Evolutionary conservation across 2,888 invertebrate genomes (phyloP).

Genomic region (Leptinotarsa rubiginosa): DNA sequence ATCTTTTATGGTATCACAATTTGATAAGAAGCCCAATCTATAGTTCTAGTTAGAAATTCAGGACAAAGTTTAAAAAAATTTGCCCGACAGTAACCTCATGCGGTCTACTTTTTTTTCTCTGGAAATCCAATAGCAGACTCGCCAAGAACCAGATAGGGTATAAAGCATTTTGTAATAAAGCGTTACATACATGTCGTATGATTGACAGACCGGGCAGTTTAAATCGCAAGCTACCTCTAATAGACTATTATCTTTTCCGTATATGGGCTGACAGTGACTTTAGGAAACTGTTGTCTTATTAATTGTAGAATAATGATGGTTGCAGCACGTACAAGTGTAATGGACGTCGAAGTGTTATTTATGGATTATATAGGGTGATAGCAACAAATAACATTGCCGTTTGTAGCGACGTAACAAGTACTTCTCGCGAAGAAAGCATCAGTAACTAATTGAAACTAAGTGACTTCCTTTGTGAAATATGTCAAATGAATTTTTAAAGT

Average conservation of each 20-base stretch:
- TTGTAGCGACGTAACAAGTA: too few relatives aligned
- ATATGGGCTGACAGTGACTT: slow-evolving; percentile 21
- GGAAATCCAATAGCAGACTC: too few relatives aligned
- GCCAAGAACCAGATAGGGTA: neutral
- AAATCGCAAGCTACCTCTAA: slow-evolving; percentile 16
- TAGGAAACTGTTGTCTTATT: slow-evolving; percentile 23
- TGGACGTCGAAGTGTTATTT: slow-evolving; percentile 7
- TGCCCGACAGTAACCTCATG: neutral
- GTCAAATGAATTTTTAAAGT: too few relatives aligned
- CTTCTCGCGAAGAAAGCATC: too few relatives aligned
- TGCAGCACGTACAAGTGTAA: slow-evolving; percentile 16
- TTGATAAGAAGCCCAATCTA: neutral
- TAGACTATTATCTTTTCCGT: slow-evolving; percentile 24
- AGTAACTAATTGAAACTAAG: too few relatives aligned
- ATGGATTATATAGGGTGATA: slow-evolving; percentile 1
- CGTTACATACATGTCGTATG: slow-evolving; percentile 13
- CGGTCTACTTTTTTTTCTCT: neutral
- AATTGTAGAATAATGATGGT: slow-evolving; percentile 10
- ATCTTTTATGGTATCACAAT: too few relatives aligned
- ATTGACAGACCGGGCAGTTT: slow-evolving; percentile 20
- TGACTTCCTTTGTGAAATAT: too few relatives aligned
- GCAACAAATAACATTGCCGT: neutral
- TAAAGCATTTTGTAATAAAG: slow-evolving; percentile 9
- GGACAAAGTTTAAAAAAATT: too few relatives aligned
- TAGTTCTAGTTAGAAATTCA: neutral